These are phyloP conservation scores for Eonycteris spelaea DNA, from an alignment of 2,113 vertebrate species.

Conservation along the genomic window DNA sequence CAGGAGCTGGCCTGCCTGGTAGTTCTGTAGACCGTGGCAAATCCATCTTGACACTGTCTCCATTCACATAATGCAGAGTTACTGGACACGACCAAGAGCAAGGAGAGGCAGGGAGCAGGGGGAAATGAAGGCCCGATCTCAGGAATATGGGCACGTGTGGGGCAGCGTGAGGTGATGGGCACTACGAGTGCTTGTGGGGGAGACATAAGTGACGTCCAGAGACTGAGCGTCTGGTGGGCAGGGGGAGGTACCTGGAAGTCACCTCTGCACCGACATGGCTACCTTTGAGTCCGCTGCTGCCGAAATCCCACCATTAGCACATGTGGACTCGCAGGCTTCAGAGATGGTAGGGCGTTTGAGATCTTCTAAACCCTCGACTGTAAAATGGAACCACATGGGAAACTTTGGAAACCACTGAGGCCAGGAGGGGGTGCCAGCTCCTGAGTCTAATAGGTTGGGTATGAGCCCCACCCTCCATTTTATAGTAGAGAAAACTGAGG, in stretches of 20 bases:
- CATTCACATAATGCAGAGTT: not conserved
- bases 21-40: not conserved
- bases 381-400: not conserved
- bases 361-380: not conserved
- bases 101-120: not conserved
- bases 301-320: not conserved
- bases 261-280: not conserved
- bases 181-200: not conserved
- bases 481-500: constrained; percentile 10
- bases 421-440: not conserved
- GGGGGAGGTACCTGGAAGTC: not conserved
- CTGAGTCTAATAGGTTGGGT: not conserved
- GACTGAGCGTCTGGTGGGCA: not conserved
- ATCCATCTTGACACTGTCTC: constrained; percentile 18
- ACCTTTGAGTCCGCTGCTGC: not conserved
- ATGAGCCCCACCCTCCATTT: not conserved
- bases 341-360: not conserved
- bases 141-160: not conserved
- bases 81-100: not conserved
- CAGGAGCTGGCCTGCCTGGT: not conserved
- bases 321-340: not conserved
- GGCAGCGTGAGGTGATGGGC: not conserved
- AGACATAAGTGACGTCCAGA: too few species aligned
- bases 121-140: not conserved
- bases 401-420: not conserved